These are phyloP conservation scores for Crenuchus spilurus DNA, from an alignment of 2,797 vertebrate genomes.

Conservation along the genomic window DNA sequence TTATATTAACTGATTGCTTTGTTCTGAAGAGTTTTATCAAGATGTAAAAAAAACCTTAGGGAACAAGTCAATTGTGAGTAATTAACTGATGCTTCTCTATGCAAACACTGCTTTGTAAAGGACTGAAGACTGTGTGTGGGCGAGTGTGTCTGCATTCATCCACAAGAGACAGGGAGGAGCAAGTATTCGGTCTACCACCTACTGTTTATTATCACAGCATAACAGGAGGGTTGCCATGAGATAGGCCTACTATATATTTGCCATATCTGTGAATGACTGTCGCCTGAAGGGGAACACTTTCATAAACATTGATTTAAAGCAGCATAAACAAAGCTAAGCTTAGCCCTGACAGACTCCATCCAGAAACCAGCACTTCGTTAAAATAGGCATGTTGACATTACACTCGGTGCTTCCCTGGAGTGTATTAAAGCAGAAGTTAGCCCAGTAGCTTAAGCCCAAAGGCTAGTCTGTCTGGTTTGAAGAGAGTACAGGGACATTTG, in stretches of 20 bases:
- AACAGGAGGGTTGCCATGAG: slow-evolving; percentile 51
- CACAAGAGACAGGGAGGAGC: slow-evolving; percentile 5
- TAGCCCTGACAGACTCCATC: neutral
- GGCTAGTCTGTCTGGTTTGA: neutral
- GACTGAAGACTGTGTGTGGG: neutral
- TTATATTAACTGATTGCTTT: too few species aligned
- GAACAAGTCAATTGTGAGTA: neutral
- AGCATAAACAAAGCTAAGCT: slow-evolving; percentile 28
- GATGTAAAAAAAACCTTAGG: too few species aligned
- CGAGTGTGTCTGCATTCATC: neutral
- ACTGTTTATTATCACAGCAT: slow-evolving; percentile 49
- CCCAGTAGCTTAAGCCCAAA: neutral
- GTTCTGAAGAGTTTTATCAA: too few species aligned
- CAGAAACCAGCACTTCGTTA: neutral
- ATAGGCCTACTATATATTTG: slow-evolving; percentile 42
- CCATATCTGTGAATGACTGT: slow-evolving; percentile 6
- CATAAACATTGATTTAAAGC: slow-evolving; percentile 35
- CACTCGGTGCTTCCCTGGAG: neutral
- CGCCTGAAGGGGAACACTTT: slow-evolving; percentile 10
- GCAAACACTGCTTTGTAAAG: slow-evolving; percentile 7
- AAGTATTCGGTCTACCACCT: slow-evolving; percentile 29
- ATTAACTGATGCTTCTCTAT: neutral
- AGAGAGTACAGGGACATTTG: neutral
- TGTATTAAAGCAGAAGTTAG: neutral
- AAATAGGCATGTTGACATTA: neutral